Conservation (phyloP, 2,888 invertebrate genomes). For the Homarus gammarus region DNA sequence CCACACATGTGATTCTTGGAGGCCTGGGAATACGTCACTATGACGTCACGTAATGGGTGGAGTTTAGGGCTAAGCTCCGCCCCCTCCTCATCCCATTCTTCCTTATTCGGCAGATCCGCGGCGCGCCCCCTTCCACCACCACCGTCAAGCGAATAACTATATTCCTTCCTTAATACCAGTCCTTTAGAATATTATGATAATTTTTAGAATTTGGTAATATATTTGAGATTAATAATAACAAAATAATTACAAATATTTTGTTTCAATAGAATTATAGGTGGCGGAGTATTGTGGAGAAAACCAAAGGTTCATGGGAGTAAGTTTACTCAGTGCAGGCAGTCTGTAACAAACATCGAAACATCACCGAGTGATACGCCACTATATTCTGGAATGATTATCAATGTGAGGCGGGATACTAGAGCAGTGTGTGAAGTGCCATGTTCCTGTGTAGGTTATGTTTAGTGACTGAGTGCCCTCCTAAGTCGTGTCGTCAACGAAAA, state of each 20-base stretch:
- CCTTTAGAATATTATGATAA: not conserved
- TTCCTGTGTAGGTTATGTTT: slow-evolving; percentile 40
- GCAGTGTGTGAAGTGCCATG: slow-evolving; percentile 41
- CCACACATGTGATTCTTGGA: slow-evolving; percentile 41
- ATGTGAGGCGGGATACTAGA: slow-evolving; percentile 24
- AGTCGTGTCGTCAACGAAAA: slow-evolving; percentile 39
- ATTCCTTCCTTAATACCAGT: not conserved
- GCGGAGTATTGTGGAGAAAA: not conserved
- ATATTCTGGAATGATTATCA: slow-evolving; percentile 32
- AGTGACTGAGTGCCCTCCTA: slow-evolving; percentile 30
- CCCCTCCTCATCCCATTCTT: slow-evolving; percentile 42
- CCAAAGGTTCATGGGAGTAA: not conserved
- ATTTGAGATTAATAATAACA: not conserved
- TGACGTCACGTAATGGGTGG: slow-evolving; percentile 45
- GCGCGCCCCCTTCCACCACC: slow-evolving; percentile 55
- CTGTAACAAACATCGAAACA: slow-evolving; percentile 49
- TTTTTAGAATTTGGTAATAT: not conserved
- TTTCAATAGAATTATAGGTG: not conserved
- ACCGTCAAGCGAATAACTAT: slow-evolving; percentile 52
- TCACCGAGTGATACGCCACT: slow-evolving; percentile 43
- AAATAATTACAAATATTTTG: not conserved
- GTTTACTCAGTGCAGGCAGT: slow-evolving; percentile 40
- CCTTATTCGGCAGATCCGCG: slow-evolving; percentile 58
- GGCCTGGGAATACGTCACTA: slow-evolving; percentile 54
- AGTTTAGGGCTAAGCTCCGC: slow-evolving; percentile 23